Evolutionary conservation across 30 jellyfish, hydroid and myxozoan species (phyloP).

Genomic region (Sanderia malayensis): DNA sequence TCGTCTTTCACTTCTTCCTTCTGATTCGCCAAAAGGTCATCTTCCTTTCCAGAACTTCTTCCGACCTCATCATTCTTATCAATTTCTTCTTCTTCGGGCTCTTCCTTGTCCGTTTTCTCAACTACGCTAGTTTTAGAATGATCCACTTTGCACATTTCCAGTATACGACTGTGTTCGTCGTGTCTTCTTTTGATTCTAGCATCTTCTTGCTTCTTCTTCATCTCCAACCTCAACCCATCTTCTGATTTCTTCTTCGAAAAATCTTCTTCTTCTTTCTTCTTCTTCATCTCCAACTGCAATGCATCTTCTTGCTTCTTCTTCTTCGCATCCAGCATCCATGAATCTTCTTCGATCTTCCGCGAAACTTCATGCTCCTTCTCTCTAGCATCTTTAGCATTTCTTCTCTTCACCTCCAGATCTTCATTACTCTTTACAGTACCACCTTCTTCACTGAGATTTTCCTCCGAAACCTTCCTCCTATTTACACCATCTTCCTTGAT

Average conservation of each 20-base stretch:
- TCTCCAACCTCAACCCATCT: not conserved
- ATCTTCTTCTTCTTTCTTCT: not conserved
- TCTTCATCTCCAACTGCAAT: no score
- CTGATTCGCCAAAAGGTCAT: not conserved
- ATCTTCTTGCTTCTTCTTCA: not conserved
- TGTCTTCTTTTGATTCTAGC: constrained; percentile 36
- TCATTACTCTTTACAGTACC: not conserved
- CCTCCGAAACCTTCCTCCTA: not conserved
- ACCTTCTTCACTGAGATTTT: not conserved
- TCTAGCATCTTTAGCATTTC: not conserved
- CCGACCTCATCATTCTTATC: not conserved
- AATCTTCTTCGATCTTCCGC: no score
- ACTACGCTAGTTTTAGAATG: not conserved
- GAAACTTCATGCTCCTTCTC: no score
- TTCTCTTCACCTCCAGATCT: not conserved
- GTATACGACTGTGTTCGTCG: constrained; percentile 36
- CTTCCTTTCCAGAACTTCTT: no score
- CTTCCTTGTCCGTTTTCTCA: not conserved
- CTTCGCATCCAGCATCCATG: not conserved
- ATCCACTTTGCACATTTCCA: constrained; percentile 25
- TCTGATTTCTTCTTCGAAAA: not conserved
- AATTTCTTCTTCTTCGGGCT: not conserved
- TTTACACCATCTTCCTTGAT: not conserved
- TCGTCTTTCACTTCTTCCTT: not conserved
- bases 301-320: not conserved